Percentiles rank a stretch among this genome's conserved stretches.
These are phyloP conservation scores for Clitarchus hookeri DNA, from an alignment of 2,888 invertebrate species.

Conservation along the genomic window DNA sequence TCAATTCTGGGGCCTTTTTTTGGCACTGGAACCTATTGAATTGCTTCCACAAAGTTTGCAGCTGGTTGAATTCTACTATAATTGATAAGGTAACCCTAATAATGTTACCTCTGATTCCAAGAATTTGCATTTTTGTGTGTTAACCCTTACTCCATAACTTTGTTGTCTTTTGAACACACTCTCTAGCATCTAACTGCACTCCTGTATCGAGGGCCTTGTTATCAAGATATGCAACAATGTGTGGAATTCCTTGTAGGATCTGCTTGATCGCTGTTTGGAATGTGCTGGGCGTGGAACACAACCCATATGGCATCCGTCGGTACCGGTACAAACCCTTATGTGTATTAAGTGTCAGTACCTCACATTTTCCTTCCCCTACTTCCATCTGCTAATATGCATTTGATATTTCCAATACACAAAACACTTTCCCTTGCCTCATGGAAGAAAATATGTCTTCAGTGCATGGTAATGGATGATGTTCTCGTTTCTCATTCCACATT, in stretches of 20 bases:
- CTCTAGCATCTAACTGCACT: not conserved
- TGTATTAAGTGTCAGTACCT: not conserved
- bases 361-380: not conserved
- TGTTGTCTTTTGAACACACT: constrained; percentile 11
- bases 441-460: not conserved
- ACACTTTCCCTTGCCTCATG: not conserved
- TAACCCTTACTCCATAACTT: constrained; percentile 32
- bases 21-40: constrained; percentile 27
- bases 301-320: not conserved
- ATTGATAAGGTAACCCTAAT: not conserved
- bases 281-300: too few species aligned
- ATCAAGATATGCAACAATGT: not conserved
- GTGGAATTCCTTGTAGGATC: not conserved
- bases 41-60: not conserved
- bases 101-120: not conserved
- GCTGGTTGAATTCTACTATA: not conserved
- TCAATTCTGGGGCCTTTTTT: constrained; percentile 36
- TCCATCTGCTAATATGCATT: not conserved
- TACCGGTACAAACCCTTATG: not conserved
- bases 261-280: not conserved
- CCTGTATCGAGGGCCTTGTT: not conserved
- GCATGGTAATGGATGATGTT: not conserved
- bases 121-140: constrained; percentile 42
- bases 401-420: not conserved
- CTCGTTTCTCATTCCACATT: not conserved